A percentile compares a stretch with the other conserved stretches of the same genome.
phyloP scores from a whole-genome alignment of 2,113 vertebrate genomes.

The Phainopepla nitens region DNA sequence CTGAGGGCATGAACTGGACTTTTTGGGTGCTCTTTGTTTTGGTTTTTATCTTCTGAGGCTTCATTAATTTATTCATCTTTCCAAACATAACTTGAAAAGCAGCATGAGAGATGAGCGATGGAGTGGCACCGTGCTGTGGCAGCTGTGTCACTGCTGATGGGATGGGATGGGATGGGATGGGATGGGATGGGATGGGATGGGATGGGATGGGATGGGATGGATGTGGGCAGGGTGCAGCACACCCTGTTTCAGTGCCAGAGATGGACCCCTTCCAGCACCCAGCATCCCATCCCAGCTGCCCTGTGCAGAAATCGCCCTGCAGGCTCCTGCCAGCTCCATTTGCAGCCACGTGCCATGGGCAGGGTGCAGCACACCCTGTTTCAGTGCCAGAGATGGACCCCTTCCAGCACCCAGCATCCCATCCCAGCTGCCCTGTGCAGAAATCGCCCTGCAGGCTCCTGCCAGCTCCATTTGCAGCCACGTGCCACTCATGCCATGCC shows the following conservation, averaged over 20 bases:
- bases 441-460: fast-evolving
- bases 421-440: fast-evolving
- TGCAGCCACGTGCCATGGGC: background rate
- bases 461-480: background rate
- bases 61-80: too few species aligned
- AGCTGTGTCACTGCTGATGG: too few species aligned
- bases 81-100: too few species aligned
- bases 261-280: background rate
- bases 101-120: too few species aligned
- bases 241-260: background rate
- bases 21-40: too few species aligned
- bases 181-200: background rate
- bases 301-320: fast-evolving
- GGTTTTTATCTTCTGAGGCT: too few species aligned
- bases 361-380: background rate
- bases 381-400: background rate
- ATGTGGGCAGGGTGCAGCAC: background rate
- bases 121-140: too few species aligned
- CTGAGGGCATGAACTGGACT: too few species aligned
- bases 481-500: fast-evolving
- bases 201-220: background rate
- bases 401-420: background rate
- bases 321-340: background rate
- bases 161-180: background rate
- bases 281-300: background rate